A percentile compares a stretch with the other conserved stretches of the same genome.
Conservation (phyloP, 2,113 vertebrate species). For the Desmodus rotundus region DNA sequence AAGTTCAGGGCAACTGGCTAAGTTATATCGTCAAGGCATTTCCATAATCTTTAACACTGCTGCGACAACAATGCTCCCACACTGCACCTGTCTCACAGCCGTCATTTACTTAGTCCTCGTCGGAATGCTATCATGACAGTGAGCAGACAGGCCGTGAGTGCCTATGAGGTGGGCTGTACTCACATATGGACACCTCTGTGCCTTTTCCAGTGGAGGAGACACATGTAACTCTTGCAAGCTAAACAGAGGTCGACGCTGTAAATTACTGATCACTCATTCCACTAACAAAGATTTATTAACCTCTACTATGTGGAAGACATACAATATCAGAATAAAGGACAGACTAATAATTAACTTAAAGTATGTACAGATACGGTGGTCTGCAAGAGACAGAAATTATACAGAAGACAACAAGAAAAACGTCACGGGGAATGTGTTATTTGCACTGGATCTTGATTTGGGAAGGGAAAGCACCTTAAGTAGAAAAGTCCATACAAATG, state of each 20-base stretch:
- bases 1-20: background rate
- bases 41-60: background rate
- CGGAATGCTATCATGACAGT: background rate
- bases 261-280: background rate
- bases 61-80: background rate
- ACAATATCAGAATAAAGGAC: background rate
- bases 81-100: background rate
- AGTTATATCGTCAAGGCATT: background rate
- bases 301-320: background rate
- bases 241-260: background rate
- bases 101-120: background rate
- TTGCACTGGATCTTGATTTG: background rate
- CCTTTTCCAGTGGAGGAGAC: background rate
- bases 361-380: background rate
- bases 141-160: background rate
- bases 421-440: background rate
- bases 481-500: background rate
- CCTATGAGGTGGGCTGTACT: background rate
- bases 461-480: background rate
- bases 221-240: background rate
- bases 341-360: background rate
- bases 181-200: background rate
- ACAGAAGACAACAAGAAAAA: background rate
- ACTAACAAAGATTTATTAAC: background rate
- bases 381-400: background rate